Evolutionary conservation across 2,888 invertebrate genomes (phyloP), one percentile per base, ranked within the genome.

Genomic region (Bombylius discolor): DNA sequence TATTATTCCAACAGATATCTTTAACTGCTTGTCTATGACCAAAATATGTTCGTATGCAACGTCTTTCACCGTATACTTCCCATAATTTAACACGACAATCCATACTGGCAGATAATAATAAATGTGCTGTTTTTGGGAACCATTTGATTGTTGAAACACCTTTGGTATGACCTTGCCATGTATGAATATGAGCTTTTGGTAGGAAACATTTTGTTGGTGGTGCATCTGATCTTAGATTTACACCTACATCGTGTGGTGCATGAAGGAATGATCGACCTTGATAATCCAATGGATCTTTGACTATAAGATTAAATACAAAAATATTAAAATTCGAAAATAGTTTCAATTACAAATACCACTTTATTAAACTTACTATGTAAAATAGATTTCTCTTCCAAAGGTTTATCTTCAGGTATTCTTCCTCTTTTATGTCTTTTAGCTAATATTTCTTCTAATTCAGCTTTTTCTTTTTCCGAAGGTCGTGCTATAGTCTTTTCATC

Each of bases 1-100:
- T 80, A 70, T 96, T 97, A 71, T 97, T 96, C 76, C 99, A 99
- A 69, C 89, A 89, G 61, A 96, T 82, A 68, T 99, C 99, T 55
- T 96, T 78, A 11, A 99, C 97, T 1, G 98, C 98, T 75, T 98
- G 95, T 55, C 92, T 80, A 75, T 99, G 99, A 0, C 99, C 99
- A 65, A 87, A 86, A 74, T 96, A 99, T 0, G 98, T 97, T 53
- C 96, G 79, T 42, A 98, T 79, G 67, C 96, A 94, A 52, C 96
- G 82, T 50, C 96, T 79, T 48, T 93, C 90, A 59, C 95, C 94
- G 71, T 96, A 99, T 2, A 98, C 97, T 73, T 99, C 97, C 98
- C 98, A 99, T 39, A 99, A 87, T 80, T 99, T 98, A 54, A 98
- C 90, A 62, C 95, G 83, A 63, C 88, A 87, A 74, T 99, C 99